These are phyloP conservation scores for Psittacus erithacus DNA, from an alignment of 2,113 vertebrate genomes.

Conservation along the genomic window DNA sequence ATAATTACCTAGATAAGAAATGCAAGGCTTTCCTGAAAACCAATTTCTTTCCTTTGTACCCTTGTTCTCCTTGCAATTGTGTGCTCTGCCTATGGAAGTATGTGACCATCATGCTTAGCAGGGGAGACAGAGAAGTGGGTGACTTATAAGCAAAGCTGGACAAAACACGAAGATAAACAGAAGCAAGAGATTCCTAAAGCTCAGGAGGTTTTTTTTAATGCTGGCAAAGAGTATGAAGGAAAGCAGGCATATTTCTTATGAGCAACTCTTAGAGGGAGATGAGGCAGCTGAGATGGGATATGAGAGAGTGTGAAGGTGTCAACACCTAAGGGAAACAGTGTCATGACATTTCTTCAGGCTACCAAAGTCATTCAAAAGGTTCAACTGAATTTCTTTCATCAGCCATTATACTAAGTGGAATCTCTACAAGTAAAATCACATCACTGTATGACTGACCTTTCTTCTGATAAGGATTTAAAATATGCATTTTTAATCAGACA, in stretches of 20 bases:
- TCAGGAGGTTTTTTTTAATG: background rate
- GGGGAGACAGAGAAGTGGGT: background rate
- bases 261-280: background rate
- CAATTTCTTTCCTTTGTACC: background rate
- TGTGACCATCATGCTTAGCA: background rate
- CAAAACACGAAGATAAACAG: background rate
- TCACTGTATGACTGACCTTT: background rate
- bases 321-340: background rate
- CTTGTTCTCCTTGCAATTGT: background rate
- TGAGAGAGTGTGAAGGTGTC: background rate
- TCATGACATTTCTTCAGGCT: background rate
- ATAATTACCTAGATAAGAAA: background rate
- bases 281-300: background rate
- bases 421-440: background rate
- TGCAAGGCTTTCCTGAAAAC: background rate
- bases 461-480: background rate
- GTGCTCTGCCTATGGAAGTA: background rate
- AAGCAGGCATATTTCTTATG: background rate
- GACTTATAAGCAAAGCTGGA: background rate
- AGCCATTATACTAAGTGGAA: background rate
- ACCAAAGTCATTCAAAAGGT: background rate
- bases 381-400: conserved; percentile 8
- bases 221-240: background rate
- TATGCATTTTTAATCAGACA: background rate
- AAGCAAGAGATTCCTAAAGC: background rate